These are phyloP conservation scores for Coracopsis vasa DNA, from an alignment of 2,113 vertebrate genomes.

Conservation along the genomic window DNA sequence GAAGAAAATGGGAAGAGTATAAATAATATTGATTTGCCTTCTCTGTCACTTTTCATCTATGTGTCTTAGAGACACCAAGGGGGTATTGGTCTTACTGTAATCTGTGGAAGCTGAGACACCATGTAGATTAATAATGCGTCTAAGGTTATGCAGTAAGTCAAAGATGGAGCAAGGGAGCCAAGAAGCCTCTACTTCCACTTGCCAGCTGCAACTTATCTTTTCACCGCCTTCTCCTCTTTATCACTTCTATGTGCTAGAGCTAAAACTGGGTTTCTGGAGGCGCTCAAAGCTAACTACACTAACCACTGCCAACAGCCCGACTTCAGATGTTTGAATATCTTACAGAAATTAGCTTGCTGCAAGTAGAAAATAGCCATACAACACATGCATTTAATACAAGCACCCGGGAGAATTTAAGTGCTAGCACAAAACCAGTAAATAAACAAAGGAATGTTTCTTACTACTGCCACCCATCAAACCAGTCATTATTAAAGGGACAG, in stretches of 20 bases:
- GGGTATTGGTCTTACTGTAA: too few species aligned
- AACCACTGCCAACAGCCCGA: background rate
- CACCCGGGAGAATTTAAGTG: background rate
- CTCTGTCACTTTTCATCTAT: background rate
- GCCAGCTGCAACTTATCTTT: background rate
- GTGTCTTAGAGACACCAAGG: background rate
- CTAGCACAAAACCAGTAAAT: background rate
- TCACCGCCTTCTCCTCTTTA: background rate
- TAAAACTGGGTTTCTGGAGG: background rate
- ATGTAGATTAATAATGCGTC: fast-evolving
- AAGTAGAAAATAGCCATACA: background rate
- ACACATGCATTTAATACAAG: background rate
- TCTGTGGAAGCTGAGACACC: background rate
- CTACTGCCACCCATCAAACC: background rate
- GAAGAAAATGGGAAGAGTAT: background rate
- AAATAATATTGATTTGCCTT: background rate
- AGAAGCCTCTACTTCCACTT: background rate
- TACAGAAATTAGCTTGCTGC: background rate
- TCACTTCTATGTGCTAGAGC: background rate
- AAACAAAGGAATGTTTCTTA: background rate
- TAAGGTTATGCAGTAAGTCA: background rate
- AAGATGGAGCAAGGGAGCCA: background rate
- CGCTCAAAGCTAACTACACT: background rate
- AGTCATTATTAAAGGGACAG: background rate
- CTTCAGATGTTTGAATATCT: background rate